phyloP scores from a whole-genome alignment of 1,140 invertebrate genomes.

The Danaus plexippus region DNA sequence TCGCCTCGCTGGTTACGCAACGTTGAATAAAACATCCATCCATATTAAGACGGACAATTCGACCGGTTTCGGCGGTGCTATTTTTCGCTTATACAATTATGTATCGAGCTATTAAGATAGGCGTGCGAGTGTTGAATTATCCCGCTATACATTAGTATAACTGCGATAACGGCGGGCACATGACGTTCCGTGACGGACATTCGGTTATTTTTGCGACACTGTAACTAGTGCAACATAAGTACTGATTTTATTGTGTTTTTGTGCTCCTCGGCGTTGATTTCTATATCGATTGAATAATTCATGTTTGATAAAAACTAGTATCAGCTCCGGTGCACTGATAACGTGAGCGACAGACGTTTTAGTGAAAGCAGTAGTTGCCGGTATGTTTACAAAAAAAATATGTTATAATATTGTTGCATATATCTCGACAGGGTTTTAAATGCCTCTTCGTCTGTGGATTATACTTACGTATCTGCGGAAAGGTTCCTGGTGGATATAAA shows the following conservation, averaged over 20 bases:
- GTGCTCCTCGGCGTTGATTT: too few species aligned
- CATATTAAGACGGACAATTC: constrained; percentile 32
- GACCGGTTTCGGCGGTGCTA: constrained; percentile 46
- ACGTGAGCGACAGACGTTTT: constrained; percentile 20
- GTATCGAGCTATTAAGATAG: constrained; percentile 40
- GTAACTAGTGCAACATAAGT: too few species aligned
- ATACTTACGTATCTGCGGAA: too few species aligned
- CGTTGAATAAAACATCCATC: constrained; percentile 34
- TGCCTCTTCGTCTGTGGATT: too few species aligned
- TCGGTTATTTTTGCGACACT: constrained; percentile 10
- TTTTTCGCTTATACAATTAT: constrained; percentile 47
- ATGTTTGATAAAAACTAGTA: constrained; percentile 14
- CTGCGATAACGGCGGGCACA: constrained; percentile 43
- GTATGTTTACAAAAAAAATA: constrained; percentile 18
- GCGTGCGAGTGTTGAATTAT: constrained; percentile 41
- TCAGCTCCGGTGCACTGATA: constrained; percentile 31
- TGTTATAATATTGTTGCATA: too few species aligned
- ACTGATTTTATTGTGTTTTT: too few species aligned
- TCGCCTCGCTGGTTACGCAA: constrained; percentile 37
- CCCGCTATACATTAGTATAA: constrained; percentile 45
- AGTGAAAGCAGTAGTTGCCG: constrained; percentile 27
- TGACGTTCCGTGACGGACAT: constrained; percentile 38
- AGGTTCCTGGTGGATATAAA: too few species aligned
- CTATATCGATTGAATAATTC: constrained; percentile 1
- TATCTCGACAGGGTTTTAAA: too few species aligned